Conservation (phyloP, 2,113 vertebrate genomes). For the Camelus bactrianus region DNA sequence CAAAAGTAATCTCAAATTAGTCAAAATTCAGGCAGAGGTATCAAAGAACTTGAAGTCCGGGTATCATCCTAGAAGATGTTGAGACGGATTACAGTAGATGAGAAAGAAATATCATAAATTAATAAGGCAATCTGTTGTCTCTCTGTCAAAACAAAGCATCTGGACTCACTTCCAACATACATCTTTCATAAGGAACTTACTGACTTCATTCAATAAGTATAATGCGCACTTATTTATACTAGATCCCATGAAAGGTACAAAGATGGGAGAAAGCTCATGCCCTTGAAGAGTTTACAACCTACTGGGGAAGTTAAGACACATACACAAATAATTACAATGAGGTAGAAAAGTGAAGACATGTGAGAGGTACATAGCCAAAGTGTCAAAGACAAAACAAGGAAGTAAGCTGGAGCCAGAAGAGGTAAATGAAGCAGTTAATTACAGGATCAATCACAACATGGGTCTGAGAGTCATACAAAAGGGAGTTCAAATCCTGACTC, state of each 20-base stretch:
- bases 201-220: slow-evolving; percentile 6
- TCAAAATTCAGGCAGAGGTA: slow-evolving; percentile 21
- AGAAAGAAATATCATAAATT: slow-evolving; percentile 18
- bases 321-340: neutral
- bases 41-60: slow-evolving; percentile 37
- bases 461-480: neutral
- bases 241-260: neutral
- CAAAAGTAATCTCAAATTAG: slow-evolving; percentile 55
- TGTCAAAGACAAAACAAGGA: slow-evolving; percentile 51
- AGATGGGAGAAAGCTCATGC: neutral
- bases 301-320: neutral
- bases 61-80: neutral
- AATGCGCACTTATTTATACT: neutral
- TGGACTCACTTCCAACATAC: neutral
- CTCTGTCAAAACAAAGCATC: slow-evolving; percentile 11
- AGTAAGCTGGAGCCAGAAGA: slow-evolving; percentile 18
- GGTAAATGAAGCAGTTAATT: slow-evolving; percentile 10
- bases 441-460: neutral
- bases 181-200: slow-evolving; percentile 37
- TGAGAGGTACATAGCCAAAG: neutral
- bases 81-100: neutral
- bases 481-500: neutral
- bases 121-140: neutral
- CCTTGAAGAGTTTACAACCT: neutral
- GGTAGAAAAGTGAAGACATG: neutral